Conservation (phyloP, 2,113 vertebrate species). For the Aptenodytes patagonicus region DNA sequence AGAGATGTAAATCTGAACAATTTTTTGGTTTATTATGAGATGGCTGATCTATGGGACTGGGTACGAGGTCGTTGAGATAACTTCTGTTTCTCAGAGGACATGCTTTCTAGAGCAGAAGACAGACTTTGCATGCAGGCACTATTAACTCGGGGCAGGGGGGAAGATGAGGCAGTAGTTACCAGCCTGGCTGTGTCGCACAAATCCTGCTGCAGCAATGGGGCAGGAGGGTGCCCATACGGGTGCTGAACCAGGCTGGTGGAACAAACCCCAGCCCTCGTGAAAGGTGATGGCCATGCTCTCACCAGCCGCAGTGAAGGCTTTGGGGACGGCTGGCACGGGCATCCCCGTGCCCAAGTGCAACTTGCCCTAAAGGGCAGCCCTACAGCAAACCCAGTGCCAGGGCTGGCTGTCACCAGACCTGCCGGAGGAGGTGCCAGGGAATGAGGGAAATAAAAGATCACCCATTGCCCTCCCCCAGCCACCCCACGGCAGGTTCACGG, state of each 20-base stretch:
- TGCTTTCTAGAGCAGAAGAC: neutral
- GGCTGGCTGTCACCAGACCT: neutral
- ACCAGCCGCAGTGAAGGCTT: neutral
- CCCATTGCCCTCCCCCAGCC: neutral
- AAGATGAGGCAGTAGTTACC: neutral
- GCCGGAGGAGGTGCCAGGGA: fast-evolving
- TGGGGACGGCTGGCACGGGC: neutral
- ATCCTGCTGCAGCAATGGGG: neutral
- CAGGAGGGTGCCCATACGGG: neutral
- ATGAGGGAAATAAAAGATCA: neutral
- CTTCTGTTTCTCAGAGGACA: neutral
- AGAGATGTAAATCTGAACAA: neutral
- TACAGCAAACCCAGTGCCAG: neutral
- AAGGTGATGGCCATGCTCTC: neutral
- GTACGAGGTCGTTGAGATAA: neutral
- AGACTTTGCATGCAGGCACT: neutral
- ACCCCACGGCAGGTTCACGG: neutral
- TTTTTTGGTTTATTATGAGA: neutral
- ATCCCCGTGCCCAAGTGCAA: neutral
- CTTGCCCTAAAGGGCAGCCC: neutral
- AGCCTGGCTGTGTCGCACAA: neutral
- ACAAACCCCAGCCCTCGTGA: neutral
- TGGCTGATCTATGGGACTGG: neutral
- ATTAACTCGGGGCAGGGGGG: neutral
- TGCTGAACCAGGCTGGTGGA: neutral